A percentile compares a stretch with the other conserved stretches of the same genome.
Conservation (phyloP, 2,888 invertebrate species). For the Andrena bucephala region DNA sequence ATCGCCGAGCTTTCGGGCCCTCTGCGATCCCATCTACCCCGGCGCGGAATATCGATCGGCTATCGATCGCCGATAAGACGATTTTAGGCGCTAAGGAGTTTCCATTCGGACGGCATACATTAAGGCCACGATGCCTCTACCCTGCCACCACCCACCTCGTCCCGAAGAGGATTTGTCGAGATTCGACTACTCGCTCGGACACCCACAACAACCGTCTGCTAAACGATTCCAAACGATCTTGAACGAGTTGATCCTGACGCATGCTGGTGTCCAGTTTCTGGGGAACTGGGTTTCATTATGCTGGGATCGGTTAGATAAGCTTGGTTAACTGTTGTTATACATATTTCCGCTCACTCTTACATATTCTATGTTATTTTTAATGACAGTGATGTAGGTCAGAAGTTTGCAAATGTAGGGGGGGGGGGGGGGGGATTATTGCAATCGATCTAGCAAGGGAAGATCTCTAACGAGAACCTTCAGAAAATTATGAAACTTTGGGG, state of each 20-base stretch:
- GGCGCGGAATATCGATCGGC: conserved; percentile 80
- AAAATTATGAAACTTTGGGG: too few species aligned
- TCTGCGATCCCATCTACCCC: conserved; percentile 80
- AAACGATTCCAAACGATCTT: background rate
- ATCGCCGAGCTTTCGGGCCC: conserved; percentile 78
- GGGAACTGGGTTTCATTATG: background rate
- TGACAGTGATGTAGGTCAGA: too few species aligned
- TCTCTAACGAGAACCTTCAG: too few species aligned
- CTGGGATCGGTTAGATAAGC: background rate
- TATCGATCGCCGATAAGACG: conserved; percentile 82
- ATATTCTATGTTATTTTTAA: too few species aligned
- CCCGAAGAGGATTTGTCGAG: conserved; percentile 57
- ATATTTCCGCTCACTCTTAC: background rate
- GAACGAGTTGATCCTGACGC: background rate
- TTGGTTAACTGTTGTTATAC: too few species aligned
- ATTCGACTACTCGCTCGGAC: conserved; percentile 6
- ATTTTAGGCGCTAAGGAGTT: conserved; percentile 83
- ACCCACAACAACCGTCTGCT: conserved; percentile 1
- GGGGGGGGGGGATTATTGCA: too few species aligned
- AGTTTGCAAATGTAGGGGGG: too few species aligned
- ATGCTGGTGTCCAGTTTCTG: background rate
- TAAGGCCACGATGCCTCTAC: conserved; percentile 64
- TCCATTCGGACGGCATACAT: conserved; percentile 80
- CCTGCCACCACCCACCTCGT: conserved; percentile 47
- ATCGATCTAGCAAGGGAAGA: too few species aligned